These are phyloP conservation scores for Heliopora coerulea DNA, from an alignment of 92 coral and sea anemone genomes.

Conservation along the genomic window DNA sequence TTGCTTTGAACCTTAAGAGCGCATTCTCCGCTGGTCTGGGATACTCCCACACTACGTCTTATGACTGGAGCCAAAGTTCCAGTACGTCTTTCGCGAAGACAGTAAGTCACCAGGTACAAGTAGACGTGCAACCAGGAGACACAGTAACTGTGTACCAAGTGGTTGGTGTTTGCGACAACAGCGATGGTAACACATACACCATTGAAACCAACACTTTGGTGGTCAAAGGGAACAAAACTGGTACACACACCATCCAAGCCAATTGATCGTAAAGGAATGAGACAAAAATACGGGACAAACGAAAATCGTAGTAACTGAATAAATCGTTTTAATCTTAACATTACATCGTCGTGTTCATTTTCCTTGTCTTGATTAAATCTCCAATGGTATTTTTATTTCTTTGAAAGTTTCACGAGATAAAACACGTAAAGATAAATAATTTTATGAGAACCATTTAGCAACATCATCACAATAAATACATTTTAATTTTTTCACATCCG, in stretches of 20 bases:
- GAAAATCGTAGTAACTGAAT: no score
- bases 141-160: conserved; percentile 45
- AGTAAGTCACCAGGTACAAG: conserved; percentile 44
- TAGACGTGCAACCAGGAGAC: conserved; percentile 44
- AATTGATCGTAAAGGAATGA: no score
- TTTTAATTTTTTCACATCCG: no score
- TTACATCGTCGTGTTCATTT: no score
- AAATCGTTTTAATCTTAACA: no score
- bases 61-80: conserved; percentile 49
- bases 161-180: conserved; percentile 31
- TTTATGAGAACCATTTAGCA: no score
- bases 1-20: conserved; percentile 36
- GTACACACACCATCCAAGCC: not conserved
- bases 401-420: no score
- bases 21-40: conserved; percentile 49
- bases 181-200: conserved; percentile 42
- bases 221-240: conserved; percentile 7
- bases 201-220: conserved; percentile 45
- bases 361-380: no score
- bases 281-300: no score
- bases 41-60: conserved; percentile 45
- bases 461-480: no score
- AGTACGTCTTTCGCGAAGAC: conserved; percentile 37
- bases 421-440: no score
- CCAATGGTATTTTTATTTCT: no score